Evolutionary conservation across 2,113 vertebrate genomes (phyloP).

Genomic region (Zootoca vivipara): DNA sequence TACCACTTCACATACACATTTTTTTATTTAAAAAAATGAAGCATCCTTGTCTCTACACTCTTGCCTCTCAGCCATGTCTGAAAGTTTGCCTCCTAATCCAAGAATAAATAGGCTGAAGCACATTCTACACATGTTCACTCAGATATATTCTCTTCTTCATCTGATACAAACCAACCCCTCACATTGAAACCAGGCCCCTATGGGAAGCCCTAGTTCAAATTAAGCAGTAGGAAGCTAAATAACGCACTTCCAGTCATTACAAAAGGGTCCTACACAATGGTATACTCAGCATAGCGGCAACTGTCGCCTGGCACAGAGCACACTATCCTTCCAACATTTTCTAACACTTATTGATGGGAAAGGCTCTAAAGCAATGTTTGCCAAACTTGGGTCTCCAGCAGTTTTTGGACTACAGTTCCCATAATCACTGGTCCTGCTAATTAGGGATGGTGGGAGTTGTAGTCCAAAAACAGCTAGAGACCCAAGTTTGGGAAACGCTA

Average conservation of each 20-base stretch:
- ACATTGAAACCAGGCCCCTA: neutral
- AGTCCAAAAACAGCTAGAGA: too few relatives aligned
- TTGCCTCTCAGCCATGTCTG: neutral
- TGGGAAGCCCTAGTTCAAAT: neutral
- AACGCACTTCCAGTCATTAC: neutral
- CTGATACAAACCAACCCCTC: too few relatives aligned
- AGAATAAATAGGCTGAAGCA: neutral
- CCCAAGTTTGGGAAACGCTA: too few relatives aligned
- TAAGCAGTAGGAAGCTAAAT: slow-evolving; percentile 5
- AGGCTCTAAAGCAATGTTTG: neutral
- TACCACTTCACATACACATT: neutral
- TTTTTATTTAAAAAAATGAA: neutral
- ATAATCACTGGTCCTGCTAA: too few relatives aligned
- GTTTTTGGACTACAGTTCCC: too few relatives aligned
- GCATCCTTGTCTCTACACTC: neutral
- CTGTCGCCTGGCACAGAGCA: neutral
- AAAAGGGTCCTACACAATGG: neutral
- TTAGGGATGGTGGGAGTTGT: too few relatives aligned
- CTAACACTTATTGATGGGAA: neutral
- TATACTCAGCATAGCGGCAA: neutral
- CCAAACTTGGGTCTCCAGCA: too few relatives aligned
- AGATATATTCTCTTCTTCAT: neutral
- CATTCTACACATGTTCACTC: neutral
- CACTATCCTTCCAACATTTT: neutral
- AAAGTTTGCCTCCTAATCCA: neutral